Conservation (phyloP, 2,797 vertebrate species). For the Pantherophis vulpinus region DNA sequence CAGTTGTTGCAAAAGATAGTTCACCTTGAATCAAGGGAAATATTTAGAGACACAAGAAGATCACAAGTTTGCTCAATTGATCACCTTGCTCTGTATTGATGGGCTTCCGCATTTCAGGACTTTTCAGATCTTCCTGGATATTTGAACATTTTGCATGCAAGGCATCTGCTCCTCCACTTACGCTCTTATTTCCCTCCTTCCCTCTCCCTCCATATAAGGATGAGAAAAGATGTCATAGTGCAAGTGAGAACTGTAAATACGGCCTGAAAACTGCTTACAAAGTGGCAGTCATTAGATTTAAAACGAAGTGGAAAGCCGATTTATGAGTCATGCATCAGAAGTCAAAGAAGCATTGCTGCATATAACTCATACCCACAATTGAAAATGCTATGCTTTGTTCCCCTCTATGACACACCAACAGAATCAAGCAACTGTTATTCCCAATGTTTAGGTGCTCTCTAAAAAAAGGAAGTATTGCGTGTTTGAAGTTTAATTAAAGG, state of each 20-base stretch:
- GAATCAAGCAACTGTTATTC: not conserved
- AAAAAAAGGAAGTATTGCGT: not conserved
- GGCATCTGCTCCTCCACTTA: not conserved
- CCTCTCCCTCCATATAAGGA: not conserved
- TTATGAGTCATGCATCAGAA: not conserved
- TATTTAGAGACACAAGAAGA: not conserved
- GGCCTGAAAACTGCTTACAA: not conserved
- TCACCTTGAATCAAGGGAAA: not conserved
- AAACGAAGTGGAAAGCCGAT: not conserved
- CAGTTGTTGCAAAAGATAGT: not conserved
- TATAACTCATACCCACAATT: not conserved
- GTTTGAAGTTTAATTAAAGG: not conserved
- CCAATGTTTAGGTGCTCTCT: not conserved
- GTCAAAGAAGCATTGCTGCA: not conserved
- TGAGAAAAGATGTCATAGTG: not conserved
- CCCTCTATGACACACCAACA: not conserved
- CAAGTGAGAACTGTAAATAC: not conserved
- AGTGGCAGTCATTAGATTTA: not conserved
- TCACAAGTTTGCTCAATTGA: not conserved
- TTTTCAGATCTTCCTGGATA: not conserved
- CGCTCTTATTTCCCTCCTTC: too few relatives aligned
- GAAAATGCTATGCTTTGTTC: not conserved
- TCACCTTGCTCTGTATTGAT: not conserved
- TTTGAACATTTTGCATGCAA: not conserved
- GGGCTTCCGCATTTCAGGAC: not conserved